These are phyloP conservation scores for Apostichopus japonicus DNA, from an alignment of 35 echinoderm and acorn worm genomes.

Conservation along the genomic window DNA sequence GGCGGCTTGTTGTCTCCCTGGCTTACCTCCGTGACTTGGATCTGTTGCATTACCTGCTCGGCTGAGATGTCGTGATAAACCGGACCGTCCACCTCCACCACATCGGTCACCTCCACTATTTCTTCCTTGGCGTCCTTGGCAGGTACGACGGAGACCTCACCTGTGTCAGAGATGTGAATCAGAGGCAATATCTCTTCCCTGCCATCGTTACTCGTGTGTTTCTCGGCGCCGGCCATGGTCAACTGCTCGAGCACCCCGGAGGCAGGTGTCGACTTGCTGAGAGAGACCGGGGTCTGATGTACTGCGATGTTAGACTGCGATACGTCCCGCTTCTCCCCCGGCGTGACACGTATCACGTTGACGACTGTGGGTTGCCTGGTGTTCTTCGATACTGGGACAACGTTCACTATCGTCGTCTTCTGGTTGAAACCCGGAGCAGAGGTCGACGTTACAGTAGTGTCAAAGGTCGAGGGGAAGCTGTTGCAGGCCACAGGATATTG, in stretches of 20 bases:
- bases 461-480: background rate
- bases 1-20: background rate
- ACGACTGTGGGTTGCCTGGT: slow-evolving; percentile 6
- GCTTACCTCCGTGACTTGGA: slow-evolving; percentile 11
- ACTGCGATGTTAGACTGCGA: slow-evolving; percentile 43
- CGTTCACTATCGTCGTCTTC: slow-evolving; percentile 23
- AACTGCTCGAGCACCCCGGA: background rate
- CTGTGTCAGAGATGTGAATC: slow-evolving; percentile 46
- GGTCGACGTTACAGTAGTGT: background rate
- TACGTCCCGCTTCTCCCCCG: slow-evolving; percentile 41
- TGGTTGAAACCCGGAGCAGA: background rate
- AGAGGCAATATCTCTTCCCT: slow-evolving; percentile 17
- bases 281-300: slow-evolving; percentile 7
- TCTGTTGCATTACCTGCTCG: slow-evolving; percentile 19
- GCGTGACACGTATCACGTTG: slow-evolving; percentile 46
- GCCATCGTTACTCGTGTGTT: background rate
- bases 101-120: slow-evolving; percentile 40
- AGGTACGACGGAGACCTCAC: slow-evolving; percentile 32
- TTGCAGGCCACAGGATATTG: background rate
- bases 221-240: background rate
- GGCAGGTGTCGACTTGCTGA: background rate
- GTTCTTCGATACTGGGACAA: slow-evolving; percentile 7
- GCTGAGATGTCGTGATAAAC: background rate
- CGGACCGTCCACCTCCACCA: slow-evolving; percentile 29
- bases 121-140: slow-evolving; percentile 1